Percentiles rank a stretch among this genome's conserved stretches.
Evolutionary conservation across 2,113 vertebrate genomes (phyloP).

Genomic region (Platysternon megacephalum): DNA sequence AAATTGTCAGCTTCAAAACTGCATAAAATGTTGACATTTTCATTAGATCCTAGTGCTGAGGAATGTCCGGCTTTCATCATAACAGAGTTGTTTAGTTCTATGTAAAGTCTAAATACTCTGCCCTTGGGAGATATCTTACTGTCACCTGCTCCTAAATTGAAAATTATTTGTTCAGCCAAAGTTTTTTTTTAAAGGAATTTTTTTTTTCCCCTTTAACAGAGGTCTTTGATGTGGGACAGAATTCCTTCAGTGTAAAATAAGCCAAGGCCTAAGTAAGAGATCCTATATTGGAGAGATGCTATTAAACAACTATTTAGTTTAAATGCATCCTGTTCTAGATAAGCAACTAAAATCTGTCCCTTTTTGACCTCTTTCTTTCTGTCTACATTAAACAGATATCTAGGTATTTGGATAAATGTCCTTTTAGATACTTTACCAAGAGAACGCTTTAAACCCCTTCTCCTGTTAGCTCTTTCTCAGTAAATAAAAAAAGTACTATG

Average conservation of each 20-base stretch:
- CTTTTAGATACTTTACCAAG: slow-evolving; percentile 1
- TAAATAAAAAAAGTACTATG: not conserved
- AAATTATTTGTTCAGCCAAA: slow-evolving; percentile 79
- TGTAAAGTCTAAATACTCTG: slow-evolving; percentile 69
- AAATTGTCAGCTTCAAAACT: slow-evolving; percentile 69
- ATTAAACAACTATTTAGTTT: slow-evolving; percentile 72
- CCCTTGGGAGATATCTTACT: slow-evolving; percentile 70
- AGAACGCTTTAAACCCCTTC: slow-evolving; percentile 39
- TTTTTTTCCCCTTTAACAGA: slow-evolving; percentile 44
- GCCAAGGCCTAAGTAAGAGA: slow-evolving; percentile 73
- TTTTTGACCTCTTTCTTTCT: slow-evolving; percentile 29
- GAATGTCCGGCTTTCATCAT: slow-evolving; percentile 78
- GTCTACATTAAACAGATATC: slow-evolving; percentile 43
- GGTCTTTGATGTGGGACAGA: slow-evolving; percentile 79
- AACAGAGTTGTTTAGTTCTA: slow-evolving; percentile 69
- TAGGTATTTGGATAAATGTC: slow-evolving; percentile 44
- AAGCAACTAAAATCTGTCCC: slow-evolving; percentile 36
- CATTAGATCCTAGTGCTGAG: slow-evolving; percentile 66
- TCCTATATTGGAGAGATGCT: slow-evolving; percentile 74
- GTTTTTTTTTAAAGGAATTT: slow-evolving; percentile 73
- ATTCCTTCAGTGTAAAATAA: slow-evolving; percentile 82
- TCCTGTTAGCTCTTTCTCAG: not conserved
- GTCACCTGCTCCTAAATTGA: slow-evolving; percentile 78
- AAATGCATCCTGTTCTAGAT: slow-evolving; percentile 60
- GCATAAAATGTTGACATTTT: slow-evolving; percentile 72